Percentiles rank a stretch among this genome's conserved stretches.
phyloP scores from a whole-genome alignment of 2,797 vertebrate genomes.

The Bucorvus abyssinicus region DNA sequence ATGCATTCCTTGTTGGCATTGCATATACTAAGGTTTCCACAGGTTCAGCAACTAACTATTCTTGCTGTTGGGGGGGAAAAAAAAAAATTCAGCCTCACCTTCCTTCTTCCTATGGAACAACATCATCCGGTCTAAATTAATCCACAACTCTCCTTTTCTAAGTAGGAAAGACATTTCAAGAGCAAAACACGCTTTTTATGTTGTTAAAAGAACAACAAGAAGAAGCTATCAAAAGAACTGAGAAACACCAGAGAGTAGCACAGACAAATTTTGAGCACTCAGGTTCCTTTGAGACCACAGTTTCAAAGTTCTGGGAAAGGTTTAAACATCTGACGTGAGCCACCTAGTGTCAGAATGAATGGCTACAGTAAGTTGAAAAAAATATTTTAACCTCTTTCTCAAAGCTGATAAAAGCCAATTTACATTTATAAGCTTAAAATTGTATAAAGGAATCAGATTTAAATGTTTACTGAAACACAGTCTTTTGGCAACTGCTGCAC shows the following conservation, averaged over 20 bases:
- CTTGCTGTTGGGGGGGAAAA: neutral
- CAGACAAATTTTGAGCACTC: neutral
- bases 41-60: neutral
- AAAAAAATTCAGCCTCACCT: neutral
- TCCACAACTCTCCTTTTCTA: neutral
- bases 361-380: neutral
- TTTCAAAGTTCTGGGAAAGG: neutral
- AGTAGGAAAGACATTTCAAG: neutral
- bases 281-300: neutral
- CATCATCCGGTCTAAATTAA: neutral
- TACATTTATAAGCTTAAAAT: neutral
- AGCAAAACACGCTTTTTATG: neutral
- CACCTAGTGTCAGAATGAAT: conserved; percentile 40
- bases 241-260: neutral
- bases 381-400: neutral
- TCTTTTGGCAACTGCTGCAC: neutral
- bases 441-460: neutral
- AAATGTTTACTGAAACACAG: neutral
- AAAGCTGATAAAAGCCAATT: neutral
- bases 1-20: neutral
- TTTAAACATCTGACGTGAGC: conserved; percentile 49
- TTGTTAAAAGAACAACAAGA: neutral
- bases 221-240: neutral
- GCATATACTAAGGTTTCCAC: neutral
- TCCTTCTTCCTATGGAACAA: neutral